Evolutionary conservation across 2,888 invertebrate species (phyloP).

Genomic region (Cheilosia vernalis): DNA sequence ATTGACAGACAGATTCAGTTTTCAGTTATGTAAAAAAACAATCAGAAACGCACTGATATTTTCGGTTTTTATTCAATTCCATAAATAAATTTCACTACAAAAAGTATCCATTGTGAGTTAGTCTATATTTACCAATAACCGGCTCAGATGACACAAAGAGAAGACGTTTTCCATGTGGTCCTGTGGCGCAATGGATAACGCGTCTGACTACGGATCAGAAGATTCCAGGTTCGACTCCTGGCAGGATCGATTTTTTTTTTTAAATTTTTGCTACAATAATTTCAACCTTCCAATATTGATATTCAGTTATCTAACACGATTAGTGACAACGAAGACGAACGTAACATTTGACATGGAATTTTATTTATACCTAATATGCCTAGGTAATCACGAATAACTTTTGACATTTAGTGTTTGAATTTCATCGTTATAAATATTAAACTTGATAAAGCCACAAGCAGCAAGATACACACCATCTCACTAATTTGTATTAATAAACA

Average conservation of each 20-base stretch:
- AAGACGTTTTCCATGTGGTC: slow-evolving; percentile 6
- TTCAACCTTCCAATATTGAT: neutral
- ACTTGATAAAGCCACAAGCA: no score
- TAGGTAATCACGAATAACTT: no score
- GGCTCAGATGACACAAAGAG: neutral
- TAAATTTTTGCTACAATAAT: neutral
- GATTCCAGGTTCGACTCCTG: slow-evolving; percentile 75
- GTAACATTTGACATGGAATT: no score
- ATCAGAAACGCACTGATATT: no score
- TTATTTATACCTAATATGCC: no score
- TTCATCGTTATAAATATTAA: no score
- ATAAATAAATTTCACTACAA: neutral
- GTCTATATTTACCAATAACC: neutral
- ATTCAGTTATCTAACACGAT: neutral
- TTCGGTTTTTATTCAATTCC: neutral
- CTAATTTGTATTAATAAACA: no score
- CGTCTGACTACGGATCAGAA: slow-evolving; percentile 75
- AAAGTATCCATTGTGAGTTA: neutral
- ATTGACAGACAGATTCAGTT: neutral
- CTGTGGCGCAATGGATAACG: slow-evolving; percentile 75
- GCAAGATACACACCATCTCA: no score
- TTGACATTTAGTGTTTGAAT: no score
- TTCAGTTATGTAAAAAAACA: no score
- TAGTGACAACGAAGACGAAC: no score
- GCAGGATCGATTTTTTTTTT: slow-evolving; percentile 61